Evolutionary conservation across 2,113 vertebrate genomes (phyloP).

Genomic region (Pantherophis guttatus): DNA sequence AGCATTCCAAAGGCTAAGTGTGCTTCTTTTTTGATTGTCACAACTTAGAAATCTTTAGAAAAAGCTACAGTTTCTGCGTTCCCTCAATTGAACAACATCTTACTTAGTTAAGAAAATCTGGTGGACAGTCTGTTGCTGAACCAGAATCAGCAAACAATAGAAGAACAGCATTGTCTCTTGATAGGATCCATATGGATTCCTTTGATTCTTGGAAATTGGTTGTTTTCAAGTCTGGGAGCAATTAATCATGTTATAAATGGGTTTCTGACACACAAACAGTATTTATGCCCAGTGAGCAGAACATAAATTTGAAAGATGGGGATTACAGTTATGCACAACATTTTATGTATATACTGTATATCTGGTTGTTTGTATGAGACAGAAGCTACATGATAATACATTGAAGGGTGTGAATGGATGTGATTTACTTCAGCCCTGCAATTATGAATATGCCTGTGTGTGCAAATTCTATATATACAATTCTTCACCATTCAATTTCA

Average conservation of each 20-base stretch:
- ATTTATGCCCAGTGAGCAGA: background rate
- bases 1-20: background rate
- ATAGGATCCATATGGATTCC: slow-evolving; percentile 12
- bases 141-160: background rate
- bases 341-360: background rate
- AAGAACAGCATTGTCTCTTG: background rate
- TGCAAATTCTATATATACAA: background rate
- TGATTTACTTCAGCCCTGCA: background rate
- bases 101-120: background rate
- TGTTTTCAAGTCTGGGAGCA: background rate
- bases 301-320: background rate
- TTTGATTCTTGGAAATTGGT: slow-evolving; percentile 21
- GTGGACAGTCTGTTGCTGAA: background rate
- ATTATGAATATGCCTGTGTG: background rate
- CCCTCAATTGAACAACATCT: background rate
- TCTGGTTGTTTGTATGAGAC: background rate
- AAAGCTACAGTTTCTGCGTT: background rate
- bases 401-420: background rate
- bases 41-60: background rate
- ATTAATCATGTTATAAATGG: slow-evolving; percentile 15
- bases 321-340: background rate
- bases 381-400: background rate
- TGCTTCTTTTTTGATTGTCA: background rate
- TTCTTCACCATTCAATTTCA: background rate
- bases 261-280: slow-evolving; percentile 8